These are phyloP conservation scores for Trypoxylus dichotomus DNA, from an alignment of 1,140 invertebrate genomes.

Conservation along the genomic window DNA sequence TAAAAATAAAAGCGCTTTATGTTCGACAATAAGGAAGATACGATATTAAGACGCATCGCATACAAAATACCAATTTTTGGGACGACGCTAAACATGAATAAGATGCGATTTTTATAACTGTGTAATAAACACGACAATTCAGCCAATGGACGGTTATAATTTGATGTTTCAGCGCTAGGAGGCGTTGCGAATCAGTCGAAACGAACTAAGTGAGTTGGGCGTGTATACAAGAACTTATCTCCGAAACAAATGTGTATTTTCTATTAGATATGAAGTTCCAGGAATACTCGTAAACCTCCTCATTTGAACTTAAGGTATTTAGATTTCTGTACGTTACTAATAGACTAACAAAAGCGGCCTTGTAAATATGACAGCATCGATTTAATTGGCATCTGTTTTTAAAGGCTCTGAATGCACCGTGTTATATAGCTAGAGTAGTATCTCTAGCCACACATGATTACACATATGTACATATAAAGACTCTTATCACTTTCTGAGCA, in stretches of 20 bases:
- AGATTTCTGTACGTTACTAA: neutral
- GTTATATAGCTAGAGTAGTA: neutral
- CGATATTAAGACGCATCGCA: slow-evolving; percentile 6
- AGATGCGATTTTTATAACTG: neutral
- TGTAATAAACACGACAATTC: slow-evolving; percentile 15
- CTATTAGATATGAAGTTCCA: slow-evolving; percentile 32
- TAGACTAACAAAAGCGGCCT: neutral
- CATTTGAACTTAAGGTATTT: slow-evolving; percentile 26
- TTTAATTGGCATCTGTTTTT: slow-evolving; percentile 38
- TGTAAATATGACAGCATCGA: slow-evolving; percentile 2
- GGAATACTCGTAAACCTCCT: slow-evolving; percentile 24
- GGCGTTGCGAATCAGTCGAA: slow-evolving; percentile 35
- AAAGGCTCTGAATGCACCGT: neutral
- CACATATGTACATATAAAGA: neutral
- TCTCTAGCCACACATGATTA: neutral
- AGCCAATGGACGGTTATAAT: neutral
- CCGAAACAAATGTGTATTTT: slow-evolving; percentile 38
- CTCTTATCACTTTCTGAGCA: neutral
- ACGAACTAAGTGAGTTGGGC: slow-evolving; percentile 38
- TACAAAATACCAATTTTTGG: neutral
- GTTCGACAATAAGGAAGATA: neutral
- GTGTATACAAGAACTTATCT: slow-evolving; percentile 36
- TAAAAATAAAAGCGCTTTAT: too few species aligned
- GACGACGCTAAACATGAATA: neutral
- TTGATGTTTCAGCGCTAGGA: slow-evolving; percentile 9